Base-by-base conservation (phyloP, 2,113 vertebrate genomes). In the Corythaeola cristata region DNA sequence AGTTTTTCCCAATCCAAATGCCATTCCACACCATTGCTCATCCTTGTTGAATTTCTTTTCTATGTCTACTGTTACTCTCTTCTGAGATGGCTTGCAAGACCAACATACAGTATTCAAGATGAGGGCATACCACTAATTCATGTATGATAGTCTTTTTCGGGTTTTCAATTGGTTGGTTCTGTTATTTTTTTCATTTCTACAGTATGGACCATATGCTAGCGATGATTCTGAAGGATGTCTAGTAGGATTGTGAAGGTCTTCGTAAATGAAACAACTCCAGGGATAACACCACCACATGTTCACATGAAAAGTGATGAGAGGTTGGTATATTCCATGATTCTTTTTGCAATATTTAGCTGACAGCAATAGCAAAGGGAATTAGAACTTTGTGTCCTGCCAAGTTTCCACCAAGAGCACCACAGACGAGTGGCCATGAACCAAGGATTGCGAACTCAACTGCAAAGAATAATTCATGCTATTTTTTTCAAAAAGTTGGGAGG, bases 401-500 rank as follows among this genome's bases (percentile, higher is more conserved):
- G 45, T 82, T 92, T 72, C 50, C 50, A 53, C 27, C 64, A 93
- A 41, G 30, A 78, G 56, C 49, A 84, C 49, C 71, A 85, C 30
- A 88, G 88, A 77, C n/a, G 86, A 92, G 20, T 32, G 35, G 56
- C 77, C 64, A 64, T 19, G 53, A 92, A 90, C 8, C 21, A 74
- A 8, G 10, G 16, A 56, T 1, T 69, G 59, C n/a, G 60, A 90
- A 83, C 14, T 7, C 32, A 89, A 35, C 8, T 59, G 41, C 30
- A 92, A 63, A 71, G 26, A 91, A 85, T 47, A 53, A 73, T 91
- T 93, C 45, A 64, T 66, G 76, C 66, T 39, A 79, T 67, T 95
- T 92, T 96, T 95, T 94, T 72, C 4, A 5, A 75, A 55, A 87
- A 87, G 23, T 93, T 64, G 19, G 76, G 86, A 81, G 55, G 47